Evolutionary conservation across 2,888 invertebrate genomes (phyloP), one percentile per base, ranked within the genome.

Genomic region (Drosophila anomelani): DNA sequence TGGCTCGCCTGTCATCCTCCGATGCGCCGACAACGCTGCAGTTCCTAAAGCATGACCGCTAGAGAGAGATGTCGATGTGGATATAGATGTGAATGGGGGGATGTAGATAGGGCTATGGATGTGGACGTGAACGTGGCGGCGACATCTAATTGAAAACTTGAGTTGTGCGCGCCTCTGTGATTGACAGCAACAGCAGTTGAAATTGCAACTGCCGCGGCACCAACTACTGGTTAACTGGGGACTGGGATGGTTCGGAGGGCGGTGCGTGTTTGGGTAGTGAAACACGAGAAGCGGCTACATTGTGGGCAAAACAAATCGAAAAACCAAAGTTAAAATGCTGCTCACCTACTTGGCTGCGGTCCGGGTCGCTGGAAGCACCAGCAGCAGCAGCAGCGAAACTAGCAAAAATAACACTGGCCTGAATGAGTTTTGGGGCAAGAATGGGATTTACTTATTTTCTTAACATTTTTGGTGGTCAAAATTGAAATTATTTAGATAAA

Each of bases 11-110:
- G 88, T 88, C 90, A 80, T 69, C 89, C 73, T 74, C 87, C 46
- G 78, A 89, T 77, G 79, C 77, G 69, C 64, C 75, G 59, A 71
- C 81, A 39, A 74, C 92, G 63, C 77, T 92, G 76, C 93, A 93
- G 77, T 87, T 93, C 63, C 90, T 92, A 75, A 92, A 92, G 90
- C 92, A 92, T 84, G 92, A 92, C 85, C 91, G 85, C 69, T 34
- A 51, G 58, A 49, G 20, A 34, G 51, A n/a, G 29, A 46, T 12
- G 36, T 53, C 29, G 12, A 17, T 32, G 51, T 36, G 32, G 23
- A 36, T 53, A 10, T 47, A 44, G 46, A 38, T 47, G 55, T 47
- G 55, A 57, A 17, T 32, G 34, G 13, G 17, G 13, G 3, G 32
- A 7, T 49, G 49, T 32, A 12, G 12, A 20, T 36, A 20, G 15